These are phyloP conservation scores for Philhelius pedissequus DNA, from an alignment of 2,888 invertebrate genomes.

Conservation along the genomic window DNA sequence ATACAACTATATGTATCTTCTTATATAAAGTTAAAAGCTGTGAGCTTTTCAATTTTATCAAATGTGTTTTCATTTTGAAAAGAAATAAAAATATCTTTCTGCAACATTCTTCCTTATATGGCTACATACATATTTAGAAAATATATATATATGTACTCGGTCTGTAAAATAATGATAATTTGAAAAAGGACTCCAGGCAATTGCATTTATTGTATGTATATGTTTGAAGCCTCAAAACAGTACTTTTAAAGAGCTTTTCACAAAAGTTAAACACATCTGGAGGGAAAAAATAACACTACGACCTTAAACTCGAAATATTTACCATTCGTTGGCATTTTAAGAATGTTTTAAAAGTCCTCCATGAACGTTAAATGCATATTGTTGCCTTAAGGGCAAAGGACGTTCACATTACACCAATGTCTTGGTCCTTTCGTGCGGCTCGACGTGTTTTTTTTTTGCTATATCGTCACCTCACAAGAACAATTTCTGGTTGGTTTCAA, in stretches of 20 bases:
- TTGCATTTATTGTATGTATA: neutral
- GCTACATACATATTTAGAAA: no score
- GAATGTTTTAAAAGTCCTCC: neutral
- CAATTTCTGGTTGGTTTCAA: constrained; percentile 9
- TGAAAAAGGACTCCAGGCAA: neutral
- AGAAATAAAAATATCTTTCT: neutral
- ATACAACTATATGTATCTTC: neutral
- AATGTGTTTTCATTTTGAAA: neutral
- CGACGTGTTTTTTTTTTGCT: neutral
- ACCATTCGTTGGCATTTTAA: neutral
- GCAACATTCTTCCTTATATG: neutral
- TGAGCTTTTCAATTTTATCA: neutral
- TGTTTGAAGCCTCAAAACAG: neutral
- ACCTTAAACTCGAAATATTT: neutral
- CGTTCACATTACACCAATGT: constrained; percentile 55
- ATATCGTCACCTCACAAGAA: constrained; percentile 4
- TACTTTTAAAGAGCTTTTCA: neutral
- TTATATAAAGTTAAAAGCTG: neutral
- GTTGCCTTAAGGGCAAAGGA: constrained; percentile 50
- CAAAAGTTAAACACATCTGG: neutral
- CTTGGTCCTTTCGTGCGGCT: constrained; percentile 16
- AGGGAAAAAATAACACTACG: constrained; percentile 1
- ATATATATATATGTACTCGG: no score
- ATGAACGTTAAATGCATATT: constrained; percentile 17
- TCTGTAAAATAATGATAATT: neutral